A percentile compares a stretch with the other conserved stretches of the same genome.
phyloP scores from a whole-genome alignment of 2,888 invertebrate genomes.

The Clistopyga incitator region DNA sequence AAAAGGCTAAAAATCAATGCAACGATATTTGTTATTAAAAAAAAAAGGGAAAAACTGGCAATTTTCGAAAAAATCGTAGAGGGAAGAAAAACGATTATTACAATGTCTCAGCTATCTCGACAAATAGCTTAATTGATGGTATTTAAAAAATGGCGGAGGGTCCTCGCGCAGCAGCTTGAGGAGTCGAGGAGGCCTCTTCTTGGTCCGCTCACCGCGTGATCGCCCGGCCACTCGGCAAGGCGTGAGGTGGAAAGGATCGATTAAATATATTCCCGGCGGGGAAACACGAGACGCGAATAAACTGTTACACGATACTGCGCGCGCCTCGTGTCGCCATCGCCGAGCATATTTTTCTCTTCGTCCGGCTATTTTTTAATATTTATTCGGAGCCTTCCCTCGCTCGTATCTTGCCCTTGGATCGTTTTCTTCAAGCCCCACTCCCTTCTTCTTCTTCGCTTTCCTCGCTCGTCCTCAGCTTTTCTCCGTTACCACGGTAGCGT shows the following conservation, averaged over 20 bases:
- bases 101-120: too few species aligned
- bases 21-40: too few species aligned
- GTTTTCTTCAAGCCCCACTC: constrained; percentile 35
- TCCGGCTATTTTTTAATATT: constrained; percentile 42
- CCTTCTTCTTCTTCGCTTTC: constrained; percentile 21
- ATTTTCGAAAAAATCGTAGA: too few species aligned
- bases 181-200: constrained; percentile 17
- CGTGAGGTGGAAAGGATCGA: constrained; percentile 69
- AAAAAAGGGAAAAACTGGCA: too few species aligned
- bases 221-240: constrained; percentile 58
- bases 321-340: constrained; percentile 64
- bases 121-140: too few species aligned
- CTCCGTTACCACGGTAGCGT: constrained; percentile 13
- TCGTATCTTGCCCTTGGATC: constrained; percentile 1
- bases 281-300: constrained; percentile 81
- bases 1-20: too few species aligned
- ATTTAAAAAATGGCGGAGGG: background rate
- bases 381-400: constrained; percentile 4
- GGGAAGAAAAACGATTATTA: too few species aligned
- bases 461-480: constrained; percentile 6
- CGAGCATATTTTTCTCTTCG: constrained; percentile 48
- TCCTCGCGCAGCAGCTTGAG: background rate
- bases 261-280: constrained; percentile 70
- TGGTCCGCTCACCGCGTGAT: constrained; percentile 39
- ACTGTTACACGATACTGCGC: constrained; percentile 80